Base-by-base conservation (phyloP, 2,113 vertebrate species). In the Planiliza haematocheilus region DNA sequence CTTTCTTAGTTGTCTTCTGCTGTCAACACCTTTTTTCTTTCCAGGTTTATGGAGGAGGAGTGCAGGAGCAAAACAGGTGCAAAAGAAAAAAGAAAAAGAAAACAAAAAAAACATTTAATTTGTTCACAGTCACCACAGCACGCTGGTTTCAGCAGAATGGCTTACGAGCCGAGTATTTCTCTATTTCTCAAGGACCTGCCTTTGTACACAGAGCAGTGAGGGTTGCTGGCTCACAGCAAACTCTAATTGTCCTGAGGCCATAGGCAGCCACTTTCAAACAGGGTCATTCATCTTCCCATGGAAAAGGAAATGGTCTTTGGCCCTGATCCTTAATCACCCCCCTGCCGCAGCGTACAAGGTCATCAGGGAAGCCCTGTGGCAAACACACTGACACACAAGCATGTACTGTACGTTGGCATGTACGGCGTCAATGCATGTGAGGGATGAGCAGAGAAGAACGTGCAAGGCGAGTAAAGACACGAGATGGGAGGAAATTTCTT, bases 291-390 rank as follows among this genome's bases (percentile, higher is more conserved):
- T 94, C 92, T 93, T 93, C 85, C 86, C 76, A 84, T 74, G 89
- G 82, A 86, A 89, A 87, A 91, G 89, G 87, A 91, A 92, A 91
- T 87, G 89, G 85, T 93, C 83, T 88, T 85, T 84, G 83, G 90
- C 87, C 90, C 78, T 86, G 87, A 91, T 93, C 89, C 86, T 93
- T 93, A 93, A 93, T 94, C 93, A 93, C 88, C 85, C 91, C 81
- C 90, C 83, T 85, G 82, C 86, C 61, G 77, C 89, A 82, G 65
- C 51, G 71, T 78, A 87, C 92, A 94, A 94, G 93, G 92, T 94
- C 91, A 91, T 89, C 87, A 88, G 85, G 77, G 89, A 86, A 89
- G 79, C 76, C 63, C 56, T 18, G 74, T 83, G 85, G 91, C 90
- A 86, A 83, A 88, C 88, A 80, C 1, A 57, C 76, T 38, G 3